These are phyloP conservation scores for Parazoanthus darwini DNA, from an alignment of 92 coral and sea anemone species.

Conservation along the genomic window DNA sequence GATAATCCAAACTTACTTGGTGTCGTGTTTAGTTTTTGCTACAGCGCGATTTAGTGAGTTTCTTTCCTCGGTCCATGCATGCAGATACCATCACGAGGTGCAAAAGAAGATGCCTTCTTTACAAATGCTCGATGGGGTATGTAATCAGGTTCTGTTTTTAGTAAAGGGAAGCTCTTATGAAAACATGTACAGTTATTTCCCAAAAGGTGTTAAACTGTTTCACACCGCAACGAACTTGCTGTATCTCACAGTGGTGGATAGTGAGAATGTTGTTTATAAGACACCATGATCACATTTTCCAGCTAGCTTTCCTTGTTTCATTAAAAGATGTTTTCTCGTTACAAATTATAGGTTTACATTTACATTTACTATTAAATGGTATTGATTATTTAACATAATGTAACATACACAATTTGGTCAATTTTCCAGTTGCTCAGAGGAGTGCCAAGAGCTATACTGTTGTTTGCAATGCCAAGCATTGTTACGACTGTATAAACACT, in stretches of 20 bases:
- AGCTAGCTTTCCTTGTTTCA: neutral
- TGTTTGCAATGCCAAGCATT: neutral
- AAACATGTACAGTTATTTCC: neutral
- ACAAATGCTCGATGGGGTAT: constrained; percentile 83
- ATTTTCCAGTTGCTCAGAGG: neutral
- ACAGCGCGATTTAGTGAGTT: neutral
- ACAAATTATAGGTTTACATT: no score
- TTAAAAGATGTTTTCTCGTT: no score
- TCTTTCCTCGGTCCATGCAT: neutral
- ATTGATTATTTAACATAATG: no score
- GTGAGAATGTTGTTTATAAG: no score
- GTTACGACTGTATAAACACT: neutral
- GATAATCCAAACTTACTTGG: neutral
- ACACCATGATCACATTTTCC: neutral
- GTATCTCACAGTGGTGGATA: no score
- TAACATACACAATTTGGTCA: no score
- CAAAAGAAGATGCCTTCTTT: constrained; percentile 66
- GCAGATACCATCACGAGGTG: constrained; percentile 72
- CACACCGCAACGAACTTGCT: neutral
- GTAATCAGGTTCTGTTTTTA: constrained; percentile 6
- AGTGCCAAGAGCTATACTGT: neutral
- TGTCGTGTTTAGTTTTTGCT: neutral
- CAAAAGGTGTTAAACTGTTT: no score
- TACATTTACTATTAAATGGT: no score
- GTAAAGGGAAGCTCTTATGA: neutral